Percentiles rank a stretch among this genome's conserved stretches.
Evolutionary conservation across 2,888 invertebrate genomes (phyloP).

Genomic region (Steromphala cineraria): DNA sequence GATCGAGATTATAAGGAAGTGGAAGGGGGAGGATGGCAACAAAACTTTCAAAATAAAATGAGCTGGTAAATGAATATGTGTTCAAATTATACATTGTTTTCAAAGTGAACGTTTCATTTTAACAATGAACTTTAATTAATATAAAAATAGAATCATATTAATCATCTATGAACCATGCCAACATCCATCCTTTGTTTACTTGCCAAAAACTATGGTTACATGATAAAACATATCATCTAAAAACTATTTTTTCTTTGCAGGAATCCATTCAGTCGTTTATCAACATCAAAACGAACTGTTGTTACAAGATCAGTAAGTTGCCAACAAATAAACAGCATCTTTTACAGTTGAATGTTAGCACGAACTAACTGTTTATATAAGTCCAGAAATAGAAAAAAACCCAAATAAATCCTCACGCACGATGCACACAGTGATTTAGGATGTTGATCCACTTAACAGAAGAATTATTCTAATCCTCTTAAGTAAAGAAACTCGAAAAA

Average conservation of each 20-base stretch:
- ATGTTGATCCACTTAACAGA: no score
- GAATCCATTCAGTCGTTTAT: constrained; percentile 64
- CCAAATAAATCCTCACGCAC: no score
- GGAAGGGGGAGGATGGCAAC: neutral
- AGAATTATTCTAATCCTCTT: no score
- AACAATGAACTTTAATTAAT: no score
- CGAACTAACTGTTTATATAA: neutral
- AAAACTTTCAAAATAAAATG: neutral
- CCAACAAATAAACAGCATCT: neutral
- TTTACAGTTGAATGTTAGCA: neutral
- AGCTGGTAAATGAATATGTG: neutral
- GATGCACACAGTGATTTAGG: no score
- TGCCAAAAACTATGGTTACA: neutral
- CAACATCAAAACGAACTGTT: constrained; percentile 58
- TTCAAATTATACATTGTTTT: neutral
- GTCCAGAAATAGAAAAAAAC: neutral
- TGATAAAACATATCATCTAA: neutral
- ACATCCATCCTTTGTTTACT: neutral
- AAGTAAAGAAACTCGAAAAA: neutral
- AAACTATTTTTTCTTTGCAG: constrained; percentile 43
- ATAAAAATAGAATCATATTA: no score
- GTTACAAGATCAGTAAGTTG: constrained; percentile 58
- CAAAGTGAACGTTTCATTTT: neutral
- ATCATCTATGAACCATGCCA: no score
- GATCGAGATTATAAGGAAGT: neutral